Evolutionary conservation across 2,888 invertebrate species (phyloP), one percentile per base, ranked within the genome.

Genomic region (Hirtodrosophila histrioides): DNA sequence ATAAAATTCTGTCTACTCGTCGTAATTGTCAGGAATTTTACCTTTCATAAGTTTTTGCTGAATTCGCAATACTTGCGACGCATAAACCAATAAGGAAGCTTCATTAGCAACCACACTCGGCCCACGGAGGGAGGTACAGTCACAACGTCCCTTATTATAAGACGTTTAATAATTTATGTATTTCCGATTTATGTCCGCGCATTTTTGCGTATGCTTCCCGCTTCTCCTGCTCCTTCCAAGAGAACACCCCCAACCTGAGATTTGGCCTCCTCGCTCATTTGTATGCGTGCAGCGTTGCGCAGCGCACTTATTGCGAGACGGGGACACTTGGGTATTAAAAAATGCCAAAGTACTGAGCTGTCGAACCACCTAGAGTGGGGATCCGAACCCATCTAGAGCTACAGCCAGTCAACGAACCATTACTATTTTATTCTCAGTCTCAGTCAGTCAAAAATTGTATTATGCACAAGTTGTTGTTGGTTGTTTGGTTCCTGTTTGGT

Each of bases 291-390:
- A 78, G 83, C 50, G 84, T 82, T 86, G 83, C 83, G 78, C 72
- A 81, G 82, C 86, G 79, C 85, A 83, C 86, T 85, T 85, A 85
- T 85, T 79, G 82, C 70, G 70, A 70, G 82, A 78, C 56, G 67
- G 74, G 78, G 78, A 82, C 86, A 85, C 86, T 85, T 75, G 86
- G 83, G 83, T 85, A 83, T 83, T 83, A 85, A 82, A 86, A 85
- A 86, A 84, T 75, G 75, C 79, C 76, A 85, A 82, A 75, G 78
- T 67, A 65, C 67, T 54, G 64, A 43, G 46, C 51, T 70, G 62
- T 37, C 58, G 56, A 63, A 46, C 53, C 57, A 55, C 66, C 68
- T 60, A 36, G 46, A 41, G 29, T 40, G 41, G 39, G 44, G 24
- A 48, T 49, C 44, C 45, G 60, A 39, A 27, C 50, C 68, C 64